A percentile compares a stretch with the other conserved stretches of the same genome.
phyloP scores from a whole-genome alignment of 2,888 invertebrate species.

The Oithona nana region DNA sequence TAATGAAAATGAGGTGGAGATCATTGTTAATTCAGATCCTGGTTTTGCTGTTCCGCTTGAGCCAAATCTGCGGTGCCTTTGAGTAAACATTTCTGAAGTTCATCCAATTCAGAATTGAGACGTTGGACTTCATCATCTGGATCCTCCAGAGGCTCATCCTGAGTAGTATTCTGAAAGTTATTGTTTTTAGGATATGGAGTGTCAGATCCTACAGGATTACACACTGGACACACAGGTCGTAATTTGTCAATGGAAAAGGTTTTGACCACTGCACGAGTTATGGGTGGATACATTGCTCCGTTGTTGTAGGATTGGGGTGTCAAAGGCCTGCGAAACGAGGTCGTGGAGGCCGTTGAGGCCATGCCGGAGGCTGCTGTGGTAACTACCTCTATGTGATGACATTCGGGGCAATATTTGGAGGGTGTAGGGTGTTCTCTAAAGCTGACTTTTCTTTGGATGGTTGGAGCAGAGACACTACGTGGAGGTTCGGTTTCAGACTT shows the following conservation, averaged over 20 bases:
- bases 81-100: background rate
- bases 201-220: slow-evolving; percentile 7
- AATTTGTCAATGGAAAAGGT: slow-evolving; percentile 15
- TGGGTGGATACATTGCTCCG: background rate
- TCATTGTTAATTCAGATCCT: no score
- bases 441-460: background rate
- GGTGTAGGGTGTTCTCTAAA: background rate
- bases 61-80: background rate
- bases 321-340: background rate
- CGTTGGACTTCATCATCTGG: background rate
- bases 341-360: background rate
- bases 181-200: slow-evolving; percentile 6
- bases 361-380: background rate
- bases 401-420: background rate
- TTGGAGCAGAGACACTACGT: no score
- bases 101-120: background rate
- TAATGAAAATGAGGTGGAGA: no score
- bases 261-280: slow-evolving; percentile 4
- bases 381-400: no score
- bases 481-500: background rate
- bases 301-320: background rate
- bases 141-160: no score
- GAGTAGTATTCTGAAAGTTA: background rate
- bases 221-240: slow-evolving; percentile 9
- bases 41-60: background rate